Evolutionary conservation across 2,888 invertebrate genomes (phyloP).

Genomic region (Xestobium rufovillosum): DNA sequence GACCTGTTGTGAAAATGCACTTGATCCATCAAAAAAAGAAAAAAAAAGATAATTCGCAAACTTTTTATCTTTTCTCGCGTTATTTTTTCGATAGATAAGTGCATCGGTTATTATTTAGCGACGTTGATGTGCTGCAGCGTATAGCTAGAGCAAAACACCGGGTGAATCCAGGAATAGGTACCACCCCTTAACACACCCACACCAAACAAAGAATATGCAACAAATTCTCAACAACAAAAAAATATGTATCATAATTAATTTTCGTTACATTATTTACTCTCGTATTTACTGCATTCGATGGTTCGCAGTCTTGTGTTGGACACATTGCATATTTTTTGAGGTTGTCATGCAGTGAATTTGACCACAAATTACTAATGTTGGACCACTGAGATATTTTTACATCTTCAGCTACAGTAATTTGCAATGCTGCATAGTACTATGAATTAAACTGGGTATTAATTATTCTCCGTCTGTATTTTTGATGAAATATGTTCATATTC

Average conservation of each 20-base stretch:
- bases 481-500: no score
- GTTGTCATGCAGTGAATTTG: slow-evolving; percentile 41
- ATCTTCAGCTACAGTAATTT: slow-evolving; percentile 42
- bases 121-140: slow-evolving; percentile 44
- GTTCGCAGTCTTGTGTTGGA: slow-evolving; percentile 11
- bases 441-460: no score
- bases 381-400: slow-evolving; percentile 43
- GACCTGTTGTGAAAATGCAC: slow-evolving; percentile 37
- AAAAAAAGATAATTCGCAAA: background rate
- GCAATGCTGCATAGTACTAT: slow-evolving; percentile 36
- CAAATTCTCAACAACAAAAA: slow-evolving; percentile 20
- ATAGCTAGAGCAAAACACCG: slow-evolving; percentile 44
- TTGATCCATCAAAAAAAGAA: slow-evolving; percentile 32
- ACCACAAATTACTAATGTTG: slow-evolving; percentile 42
- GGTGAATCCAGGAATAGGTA: slow-evolving; percentile 41
- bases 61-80: slow-evolving; percentile 12
- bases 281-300: slow-evolving; percentile 21
- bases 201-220: slow-evolving; percentile 42
- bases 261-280: slow-evolving; percentile 8
- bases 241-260: slow-evolving; percentile 8
- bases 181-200: slow-evolving; percentile 43
- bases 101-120: slow-evolving; percentile 33
- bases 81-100: slow-evolving; percentile 33
- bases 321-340: slow-evolving; percentile 36
- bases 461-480: no score